Evolutionary conservation across 2,888 invertebrate species (phyloP).

Genomic region (Polia nebulosa): DNA sequence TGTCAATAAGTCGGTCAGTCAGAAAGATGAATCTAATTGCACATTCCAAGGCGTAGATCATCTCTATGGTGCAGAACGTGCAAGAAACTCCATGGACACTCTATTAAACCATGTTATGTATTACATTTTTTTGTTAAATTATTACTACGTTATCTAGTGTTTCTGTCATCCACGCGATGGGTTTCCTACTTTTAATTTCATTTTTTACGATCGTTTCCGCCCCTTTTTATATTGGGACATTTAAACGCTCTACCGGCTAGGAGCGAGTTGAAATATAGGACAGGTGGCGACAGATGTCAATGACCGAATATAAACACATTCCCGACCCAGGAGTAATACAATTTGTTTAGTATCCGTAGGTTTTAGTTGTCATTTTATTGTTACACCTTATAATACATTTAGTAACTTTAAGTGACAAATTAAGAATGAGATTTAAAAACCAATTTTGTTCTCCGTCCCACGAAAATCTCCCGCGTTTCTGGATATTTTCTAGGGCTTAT

Average conservation of each 20-base stretch:
- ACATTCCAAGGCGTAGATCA: no score
- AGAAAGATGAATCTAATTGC: no score
- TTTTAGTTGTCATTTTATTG: no score
- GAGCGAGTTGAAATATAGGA: conserved; percentile 3
- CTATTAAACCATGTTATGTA: no score
- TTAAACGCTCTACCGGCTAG: conserved; percentile 32
- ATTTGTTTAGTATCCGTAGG: background rate
- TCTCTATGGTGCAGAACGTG: no score
- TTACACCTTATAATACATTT: background rate
- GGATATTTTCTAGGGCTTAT: no score
- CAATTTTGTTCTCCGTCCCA: background rate
- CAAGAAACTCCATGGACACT: no score
- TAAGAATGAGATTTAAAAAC: background rate
- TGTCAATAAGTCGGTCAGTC: no score
- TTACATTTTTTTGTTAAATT: no score
- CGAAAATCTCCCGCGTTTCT: no score
- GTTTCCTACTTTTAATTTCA: conserved; percentile 23
- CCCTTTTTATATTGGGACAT: conserved; percentile 37
- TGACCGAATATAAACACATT: conserved; percentile 27
- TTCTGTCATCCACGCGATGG: conserved; percentile 5
- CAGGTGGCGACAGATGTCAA: conserved; percentile 41
- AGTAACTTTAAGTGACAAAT: background rate
- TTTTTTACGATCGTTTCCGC: conserved; percentile 45
- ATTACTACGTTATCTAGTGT: no score
- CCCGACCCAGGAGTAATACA: background rate